A percentile compares a stretch with the other conserved stretches of the same genome.
Conservation (phyloP, 2,888 invertebrate species). For the Chesias legatella region DNA sequence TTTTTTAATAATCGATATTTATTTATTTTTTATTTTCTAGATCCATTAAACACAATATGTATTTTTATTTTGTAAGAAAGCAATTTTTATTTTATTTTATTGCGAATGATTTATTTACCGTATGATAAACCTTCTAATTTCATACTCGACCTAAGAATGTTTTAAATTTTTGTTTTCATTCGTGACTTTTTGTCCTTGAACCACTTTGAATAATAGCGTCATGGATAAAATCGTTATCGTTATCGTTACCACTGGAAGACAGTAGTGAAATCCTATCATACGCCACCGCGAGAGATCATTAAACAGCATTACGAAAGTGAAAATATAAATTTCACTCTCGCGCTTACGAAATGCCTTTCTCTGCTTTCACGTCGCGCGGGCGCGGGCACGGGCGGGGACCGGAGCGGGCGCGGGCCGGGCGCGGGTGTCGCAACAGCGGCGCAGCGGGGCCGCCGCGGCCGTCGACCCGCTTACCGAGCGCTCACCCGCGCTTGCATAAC, state of each 20-base stretch:
- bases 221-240: background rate
- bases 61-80: too few species aligned
- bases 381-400: slow-evolving; percentile 30
- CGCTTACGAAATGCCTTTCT: slow-evolving; percentile 80
- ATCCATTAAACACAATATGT: too few species aligned
- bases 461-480: slow-evolving; percentile 85
- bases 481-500: slow-evolving; percentile 82
- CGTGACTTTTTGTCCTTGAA: too few species aligned
- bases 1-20: too few species aligned
- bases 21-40: too few species aligned
- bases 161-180: too few species aligned
- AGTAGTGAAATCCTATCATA: slow-evolving; percentile 4
- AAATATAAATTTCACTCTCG: slow-evolving; percentile 78
- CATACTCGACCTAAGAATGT: too few species aligned
- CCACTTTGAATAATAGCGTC: too few species aligned
- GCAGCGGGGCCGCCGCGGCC: slow-evolving; percentile 69
- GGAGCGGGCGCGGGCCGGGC: slow-evolving; percentile 36
- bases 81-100: too few species aligned
- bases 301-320: slow-evolving; percentile 74
- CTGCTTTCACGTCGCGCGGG: slow-evolving; percentile 69
- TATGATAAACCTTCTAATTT: too few species aligned
- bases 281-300: slow-evolving; percentile 42
- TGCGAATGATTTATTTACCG: too few species aligned
- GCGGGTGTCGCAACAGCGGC: slow-evolving; percentile 57
- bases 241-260: too few species aligned